Base-by-base conservation (phyloP, 2,888 invertebrate species). In the Acheta domesticus region DNA sequence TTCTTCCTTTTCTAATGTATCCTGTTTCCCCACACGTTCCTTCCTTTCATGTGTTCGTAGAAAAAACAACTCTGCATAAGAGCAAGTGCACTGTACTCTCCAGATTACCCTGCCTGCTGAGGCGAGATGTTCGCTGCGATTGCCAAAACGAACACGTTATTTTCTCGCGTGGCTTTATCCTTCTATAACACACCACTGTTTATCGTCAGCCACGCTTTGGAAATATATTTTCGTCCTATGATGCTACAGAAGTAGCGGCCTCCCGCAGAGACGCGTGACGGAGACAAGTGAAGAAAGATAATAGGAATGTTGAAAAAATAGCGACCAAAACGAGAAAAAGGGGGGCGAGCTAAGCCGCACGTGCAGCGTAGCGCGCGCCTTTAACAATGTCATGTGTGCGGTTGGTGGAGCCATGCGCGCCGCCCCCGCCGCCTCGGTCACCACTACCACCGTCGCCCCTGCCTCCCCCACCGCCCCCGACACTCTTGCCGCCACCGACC, bases 301-400 rank as follows among this genome's bases (percentile, higher is more conserved):
- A 62, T n/a, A n/a, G 62, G 62, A 62, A 62, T 62, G n/a, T 19
- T 19, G 62, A n/a, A 62, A n/a, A 62, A 62, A n/a, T n/a, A n/a
- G 14, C n/a, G 62, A 16, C n/a, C 62, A 62, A 62, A 62, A 62
- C 16, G 62, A 62, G 62, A 62, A 62, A 62, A 62, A 62, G n/a
- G 62, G n/a, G 62, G n/a, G 62, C 62, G 62, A 62, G 14, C 62
- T 14, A n/a, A 14, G 62, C n/a, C 14, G 62, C 62, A 62, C 62
- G 62, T 62, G 62, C 62, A 62, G 62, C 62, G 14, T n/a, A 62
- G 62, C 62, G 14, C 62, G n/a, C n/a, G n/a, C 16, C 62, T 62
- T n/a, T 62, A 62, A 62, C 62, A 62, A 62, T 62, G 62, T 62
- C 62, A 62, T 62, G 62, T 62, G 62, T 62, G 62, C n/a, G 62